phyloP scores from a whole-genome alignment of 2,888 invertebrate genomes.

The Resseliella maxima region DNA sequence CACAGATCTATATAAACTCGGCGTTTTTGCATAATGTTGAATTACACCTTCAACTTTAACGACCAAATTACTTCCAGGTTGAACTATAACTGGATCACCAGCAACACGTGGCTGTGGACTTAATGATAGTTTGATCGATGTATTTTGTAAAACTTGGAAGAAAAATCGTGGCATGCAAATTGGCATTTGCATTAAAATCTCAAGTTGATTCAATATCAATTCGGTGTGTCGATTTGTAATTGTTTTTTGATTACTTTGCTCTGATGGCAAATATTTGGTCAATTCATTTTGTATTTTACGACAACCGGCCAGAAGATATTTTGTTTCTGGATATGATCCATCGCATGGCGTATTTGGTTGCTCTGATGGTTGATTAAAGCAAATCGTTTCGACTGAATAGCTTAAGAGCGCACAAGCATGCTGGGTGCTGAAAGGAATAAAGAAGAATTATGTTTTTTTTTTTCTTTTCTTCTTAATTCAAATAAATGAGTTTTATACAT shows the following conservation, averaged over 20 bases:
- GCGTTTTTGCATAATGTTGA: slow-evolving; percentile 74
- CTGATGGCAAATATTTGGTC: slow-evolving; percentile 64
- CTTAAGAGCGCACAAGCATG: slow-evolving; percentile 66
- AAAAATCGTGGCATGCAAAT: slow-evolving; percentile 81
- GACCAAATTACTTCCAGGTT: slow-evolving; percentile 85
- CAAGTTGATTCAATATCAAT: slow-evolving; percentile 72
- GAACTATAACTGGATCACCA: slow-evolving; percentile 86
- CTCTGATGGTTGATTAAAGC: slow-evolving; percentile 66
- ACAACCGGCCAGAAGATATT: slow-evolving; percentile 63
- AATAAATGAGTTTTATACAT: slow-evolving; percentile 60
- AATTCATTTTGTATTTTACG: slow-evolving; percentile 65
- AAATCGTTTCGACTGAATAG: slow-evolving; percentile 66
- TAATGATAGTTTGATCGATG: slow-evolving; percentile 82
- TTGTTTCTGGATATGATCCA: slow-evolving; percentile 66
- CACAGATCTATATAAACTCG: slow-evolving; percentile 78
- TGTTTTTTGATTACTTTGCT: slow-evolving; percentile 64
- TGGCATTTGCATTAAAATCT: slow-evolving; percentile 73
- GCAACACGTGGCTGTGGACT: slow-evolving; percentile 82
- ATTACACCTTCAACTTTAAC: slow-evolving; percentile 95
- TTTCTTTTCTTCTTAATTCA: background rate
- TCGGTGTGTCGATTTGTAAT: slow-evolving; percentile 70
- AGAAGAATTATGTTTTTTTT: background rate
- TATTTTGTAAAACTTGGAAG: slow-evolving; percentile 87
- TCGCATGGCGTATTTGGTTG: slow-evolving; percentile 64
- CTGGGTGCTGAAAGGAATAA: slow-evolving; percentile 62